Conservation (phyloP, 2,797 vertebrate species). For the Phataginus tetradactyla region DNA sequence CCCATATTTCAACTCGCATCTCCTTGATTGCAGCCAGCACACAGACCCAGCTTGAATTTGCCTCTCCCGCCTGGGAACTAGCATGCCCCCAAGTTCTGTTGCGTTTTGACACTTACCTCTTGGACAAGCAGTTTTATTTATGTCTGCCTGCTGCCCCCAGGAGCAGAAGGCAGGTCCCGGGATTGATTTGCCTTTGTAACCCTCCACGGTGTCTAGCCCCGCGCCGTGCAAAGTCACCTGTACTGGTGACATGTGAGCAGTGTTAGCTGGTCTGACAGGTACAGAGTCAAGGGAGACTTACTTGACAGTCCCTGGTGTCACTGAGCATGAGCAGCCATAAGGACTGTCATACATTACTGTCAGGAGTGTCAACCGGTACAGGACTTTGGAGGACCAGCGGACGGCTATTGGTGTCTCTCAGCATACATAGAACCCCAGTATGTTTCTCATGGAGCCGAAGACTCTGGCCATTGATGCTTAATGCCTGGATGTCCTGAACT, state of each 20-base stretch:
- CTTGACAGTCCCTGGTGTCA: fast-evolving
- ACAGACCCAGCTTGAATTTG: fast-evolving
- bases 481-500: fast-evolving
- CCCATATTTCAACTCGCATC: fast-evolving
- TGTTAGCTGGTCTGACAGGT: not conserved
- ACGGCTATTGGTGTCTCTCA: not conserved
- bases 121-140: not conserved
- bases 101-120: not conserved
- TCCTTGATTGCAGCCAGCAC: not conserved
- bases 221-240: not conserved
- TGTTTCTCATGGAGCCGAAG: not conserved
- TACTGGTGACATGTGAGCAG: fast-evolving
- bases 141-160: fast-evolving
- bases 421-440: fast-evolving
- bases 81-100: not conserved
- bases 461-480: fast-evolving
- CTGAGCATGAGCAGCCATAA: not conserved
- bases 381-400: fast-evolving
- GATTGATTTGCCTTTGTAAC: fast-evolving
- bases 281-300: fast-evolving
- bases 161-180: not conserved
- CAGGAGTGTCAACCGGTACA: fast-evolving
- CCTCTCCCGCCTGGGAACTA: not conserved
- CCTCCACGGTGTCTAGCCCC: fast-evolving
- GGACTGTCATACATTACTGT: not conserved